Evolutionary conservation across 2,888 invertebrate species (phyloP).

Genomic region (Lepeophtheirus nordmannii): DNA sequence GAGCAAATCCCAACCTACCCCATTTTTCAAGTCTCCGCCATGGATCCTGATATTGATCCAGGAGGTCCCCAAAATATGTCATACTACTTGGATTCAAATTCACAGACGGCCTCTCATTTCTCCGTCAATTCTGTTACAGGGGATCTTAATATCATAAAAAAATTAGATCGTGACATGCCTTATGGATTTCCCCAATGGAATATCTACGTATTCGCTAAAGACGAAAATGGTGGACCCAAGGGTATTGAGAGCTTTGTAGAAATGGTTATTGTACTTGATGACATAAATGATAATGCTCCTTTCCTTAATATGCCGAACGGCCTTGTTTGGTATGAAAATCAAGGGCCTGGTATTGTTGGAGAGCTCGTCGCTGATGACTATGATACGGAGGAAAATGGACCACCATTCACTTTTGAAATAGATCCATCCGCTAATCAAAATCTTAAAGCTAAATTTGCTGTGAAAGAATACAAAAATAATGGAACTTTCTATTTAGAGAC

Average conservation of each 20-base stretch:
- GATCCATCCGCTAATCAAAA: slow-evolving; percentile 50
- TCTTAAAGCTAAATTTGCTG: slow-evolving; percentile 44
- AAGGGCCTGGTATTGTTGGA: slow-evolving; percentile 43
- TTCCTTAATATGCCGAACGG: slow-evolving; percentile 61
- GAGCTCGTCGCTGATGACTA: slow-evolving; percentile 17
- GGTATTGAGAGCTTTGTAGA: slow-evolving; percentile 47
- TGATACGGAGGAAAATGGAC: slow-evolving; percentile 46
- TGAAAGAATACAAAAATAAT: slow-evolving; percentile 28
- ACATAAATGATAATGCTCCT: slow-evolving; percentile 90
- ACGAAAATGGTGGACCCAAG: slow-evolving; percentile 36
- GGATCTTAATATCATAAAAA: slow-evolving; percentile 23
- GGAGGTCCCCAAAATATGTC: slow-evolving; percentile 58
- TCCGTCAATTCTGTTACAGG: slow-evolving; percentile 52
- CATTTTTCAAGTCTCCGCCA: slow-evolving; percentile 45
- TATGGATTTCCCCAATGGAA: slow-evolving; percentile 66
- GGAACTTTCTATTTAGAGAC: slow-evolving; percentile 45
- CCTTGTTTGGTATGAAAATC: slow-evolving; percentile 69
- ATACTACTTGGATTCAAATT: slow-evolving; percentile 54
- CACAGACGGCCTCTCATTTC: slow-evolving; percentile 49
- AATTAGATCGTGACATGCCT: slow-evolving; percentile 71
- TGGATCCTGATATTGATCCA: slow-evolving; percentile 68
- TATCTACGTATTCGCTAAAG: slow-evolving; percentile 47
- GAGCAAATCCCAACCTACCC: slow-evolving; percentile 53
- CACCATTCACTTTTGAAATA: slow-evolving; percentile 60
- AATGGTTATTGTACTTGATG: slow-evolving; percentile 48